Conservation (phyloP, 2,113 vertebrate species). For the Ophthalmolycus amberensis region DNA sequence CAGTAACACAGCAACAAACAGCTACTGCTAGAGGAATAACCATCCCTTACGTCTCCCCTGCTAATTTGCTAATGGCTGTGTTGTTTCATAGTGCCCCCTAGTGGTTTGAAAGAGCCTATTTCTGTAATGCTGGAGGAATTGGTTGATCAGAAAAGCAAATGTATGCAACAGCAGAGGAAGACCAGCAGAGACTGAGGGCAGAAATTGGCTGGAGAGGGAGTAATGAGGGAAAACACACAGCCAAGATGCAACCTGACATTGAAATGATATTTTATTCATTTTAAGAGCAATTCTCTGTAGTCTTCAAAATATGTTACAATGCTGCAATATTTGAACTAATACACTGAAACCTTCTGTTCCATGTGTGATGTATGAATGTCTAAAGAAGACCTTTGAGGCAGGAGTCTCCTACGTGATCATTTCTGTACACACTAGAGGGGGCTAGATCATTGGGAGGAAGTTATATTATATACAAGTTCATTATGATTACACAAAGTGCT, state of each 20-base stretch:
- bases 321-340: conserved; percentile 21
- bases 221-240: background rate
- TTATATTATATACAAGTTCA: conserved; percentile 50
- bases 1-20: conserved; percentile 65
- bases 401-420: conserved; percentile 55
- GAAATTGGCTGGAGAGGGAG: background rate
- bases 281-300: background rate
- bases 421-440: conserved; percentile 78
- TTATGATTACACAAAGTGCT: conserved; percentile 34
- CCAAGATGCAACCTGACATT: conserved; percentile 1
- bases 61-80: conserved; percentile 73
- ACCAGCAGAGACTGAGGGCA: conserved; percentile 24
- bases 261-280: conserved; percentile 9
- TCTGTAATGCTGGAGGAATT: background rate
- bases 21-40: conserved; percentile 57
- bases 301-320: conserved; percentile 23
- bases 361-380: conserved; percentile 40
- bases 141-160: conserved; percentile 35
- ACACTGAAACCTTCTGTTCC: conserved; percentile 6
- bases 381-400: conserved; percentile 28
- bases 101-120: conserved; percentile 52
- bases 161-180: conserved; percentile 31
- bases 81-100: conserved; percentile 80
- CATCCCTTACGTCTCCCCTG: conserved; percentile 57
- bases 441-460: conserved; percentile 77